Base-by-base conservation (phyloP, 2,797 vertebrate species). In the Fistularia commersonii region DNA sequence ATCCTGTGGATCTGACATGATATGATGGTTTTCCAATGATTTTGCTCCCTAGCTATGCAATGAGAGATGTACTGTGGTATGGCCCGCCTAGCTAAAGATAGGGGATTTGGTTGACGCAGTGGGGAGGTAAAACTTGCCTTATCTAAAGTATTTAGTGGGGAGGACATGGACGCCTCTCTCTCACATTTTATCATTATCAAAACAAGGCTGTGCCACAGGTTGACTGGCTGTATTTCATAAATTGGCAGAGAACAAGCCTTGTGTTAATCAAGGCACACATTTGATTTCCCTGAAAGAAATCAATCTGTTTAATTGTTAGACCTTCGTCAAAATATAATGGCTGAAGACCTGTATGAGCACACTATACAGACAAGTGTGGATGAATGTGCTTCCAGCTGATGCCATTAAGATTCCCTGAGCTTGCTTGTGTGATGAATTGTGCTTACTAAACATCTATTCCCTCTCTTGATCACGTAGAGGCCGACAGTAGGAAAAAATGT, bases 131-230 rank as follows among this genome's bases (percentile, higher is more conserved):
- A 69, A 78, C 72, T 76, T 11, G 13, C 55, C 78, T 85, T 87
- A 88, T 88, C 85, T 87, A 54, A 88, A 85, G 61, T 87, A 87
- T 87, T 84, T 74, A 62, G 57, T 69, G 40, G 82, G 84, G 87
- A 87, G 84, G 81, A 86, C 72, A 61, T 52, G 62, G 74, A 75
- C 67, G 74, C 74, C 80, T 80, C n/a, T 76, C 78, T 73, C 74
- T 60, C 77, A 78, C 76, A 82, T 87, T 87, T 84, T 84, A 81
- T 88, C 87, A 86, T 83, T 85, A 65, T 75, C 75, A 88, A 87
- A 80, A 88, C 69, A 32, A 32, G 64, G 64, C 79, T 69, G 51
- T 67, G 70, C 70, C 69, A 74, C 75, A 79, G 75, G 84, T 84
- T 84, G 81, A 85, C 77, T 13, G 69, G 76, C 62, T 50, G 64